These are phyloP conservation scores for Platycercus adscitus DNA, from an alignment of 2,113 vertebrate genomes.

Conservation along the genomic window DNA sequence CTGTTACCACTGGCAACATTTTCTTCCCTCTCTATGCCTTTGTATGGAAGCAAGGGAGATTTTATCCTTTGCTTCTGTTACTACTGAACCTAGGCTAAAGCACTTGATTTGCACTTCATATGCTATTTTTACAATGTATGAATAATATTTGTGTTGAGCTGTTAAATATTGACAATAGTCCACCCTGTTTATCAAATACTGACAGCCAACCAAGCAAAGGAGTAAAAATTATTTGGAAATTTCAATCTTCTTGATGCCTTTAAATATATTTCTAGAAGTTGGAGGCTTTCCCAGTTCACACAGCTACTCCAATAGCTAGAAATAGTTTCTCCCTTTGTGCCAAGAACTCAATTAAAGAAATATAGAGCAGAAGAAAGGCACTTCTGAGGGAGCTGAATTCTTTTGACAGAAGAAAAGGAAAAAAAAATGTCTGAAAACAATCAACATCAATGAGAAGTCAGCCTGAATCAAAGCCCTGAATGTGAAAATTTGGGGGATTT, in stretches of 20 bases:
- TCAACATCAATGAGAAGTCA: not conserved
- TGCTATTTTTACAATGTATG: constrained; percentile 20
- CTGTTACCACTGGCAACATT: constrained; percentile 9
- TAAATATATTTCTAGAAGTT: not conserved
- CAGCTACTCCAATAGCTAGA: constrained; percentile 33
- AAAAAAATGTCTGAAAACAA: not conserved
- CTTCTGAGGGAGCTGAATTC: not conserved
- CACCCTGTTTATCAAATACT: constrained; percentile 43
- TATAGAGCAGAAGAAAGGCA: not conserved
- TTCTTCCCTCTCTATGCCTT: constrained; percentile 19
- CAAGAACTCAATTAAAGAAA: constrained; percentile 54
- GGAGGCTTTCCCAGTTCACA: constrained; percentile 44
- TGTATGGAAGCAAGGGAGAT: constrained; percentile 25
- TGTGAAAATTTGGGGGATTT: not conserved
- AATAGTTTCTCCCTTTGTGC: constrained; percentile 40
- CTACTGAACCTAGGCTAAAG: not conserved
- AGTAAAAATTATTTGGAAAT: constrained; percentile 12
- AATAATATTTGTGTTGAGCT: constrained; percentile 47
- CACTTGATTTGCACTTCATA: constrained; percentile 30
- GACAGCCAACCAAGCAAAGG: constrained; percentile 54
- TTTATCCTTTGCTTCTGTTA: constrained; percentile 19
- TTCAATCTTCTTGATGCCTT: constrained; percentile 29
- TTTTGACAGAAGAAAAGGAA: not conserved
- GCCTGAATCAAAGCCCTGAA: not conserved
- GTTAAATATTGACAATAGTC: constrained; percentile 40